These are phyloP conservation scores for Hoplias malabaricus DNA, from an alignment of 2,113 vertebrate genomes.

Conservation along the genomic window DNA sequence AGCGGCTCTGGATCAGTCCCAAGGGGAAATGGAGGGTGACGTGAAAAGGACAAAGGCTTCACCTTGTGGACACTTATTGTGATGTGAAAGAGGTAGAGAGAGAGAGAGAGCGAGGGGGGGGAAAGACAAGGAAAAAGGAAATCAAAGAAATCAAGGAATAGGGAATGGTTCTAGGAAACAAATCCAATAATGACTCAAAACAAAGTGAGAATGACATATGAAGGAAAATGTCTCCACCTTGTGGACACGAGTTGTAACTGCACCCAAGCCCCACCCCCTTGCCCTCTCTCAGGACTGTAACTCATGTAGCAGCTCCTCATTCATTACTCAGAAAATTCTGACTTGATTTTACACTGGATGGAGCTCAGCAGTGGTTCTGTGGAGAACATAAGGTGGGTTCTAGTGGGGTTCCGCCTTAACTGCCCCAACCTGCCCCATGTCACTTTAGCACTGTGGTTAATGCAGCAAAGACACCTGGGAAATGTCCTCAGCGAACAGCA, in stretches of 20 bases:
- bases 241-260: conserved; percentile 16
- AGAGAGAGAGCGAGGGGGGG: conserved; percentile 12
- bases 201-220: background rate
- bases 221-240: conserved; percentile 10
- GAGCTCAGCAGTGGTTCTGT: background rate
- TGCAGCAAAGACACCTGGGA: conserved; percentile 54
- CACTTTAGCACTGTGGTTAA: conserved; percentile 31
- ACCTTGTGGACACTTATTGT: no score
- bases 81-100: no score
- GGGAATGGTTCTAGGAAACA: conserved; percentile 35
- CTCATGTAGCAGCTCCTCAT: conserved; percentile 24
- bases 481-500: conserved; percentile 46
- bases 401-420: background rate
- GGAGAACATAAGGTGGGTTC: background rate
- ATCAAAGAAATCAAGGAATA: no score
- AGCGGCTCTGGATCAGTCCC: no score
- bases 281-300: conserved; percentile 45
- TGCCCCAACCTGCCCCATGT: background rate
- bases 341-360: conserved; percentile 69
- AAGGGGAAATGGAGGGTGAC: no score
- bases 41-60: no score
- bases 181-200: conserved; percentile 7
- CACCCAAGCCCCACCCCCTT: conserved; percentile 50
- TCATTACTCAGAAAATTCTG: conserved; percentile 19
- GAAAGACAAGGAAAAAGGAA: conserved; percentile 31